Conservation (phyloP, 1,140 invertebrate genomes). For the Euschistus heros region DNA sequence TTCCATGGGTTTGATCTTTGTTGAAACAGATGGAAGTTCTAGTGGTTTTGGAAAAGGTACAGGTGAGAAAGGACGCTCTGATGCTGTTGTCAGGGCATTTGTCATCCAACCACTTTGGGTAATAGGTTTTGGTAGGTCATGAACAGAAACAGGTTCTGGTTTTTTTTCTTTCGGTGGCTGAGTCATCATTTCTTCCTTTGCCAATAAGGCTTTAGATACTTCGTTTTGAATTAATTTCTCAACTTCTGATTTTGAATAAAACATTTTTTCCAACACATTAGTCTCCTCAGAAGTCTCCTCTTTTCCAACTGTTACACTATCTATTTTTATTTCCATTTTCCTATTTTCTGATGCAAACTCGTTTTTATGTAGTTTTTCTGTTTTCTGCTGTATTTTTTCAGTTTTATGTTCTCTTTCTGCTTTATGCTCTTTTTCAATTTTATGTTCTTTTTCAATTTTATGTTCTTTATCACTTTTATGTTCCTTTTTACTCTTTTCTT, state of each 20-base stretch:
- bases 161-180: background rate
- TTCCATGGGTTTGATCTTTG: background rate
- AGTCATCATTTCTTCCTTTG: constrained; percentile 14
- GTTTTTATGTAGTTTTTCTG: background rate
- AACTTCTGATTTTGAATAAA: constrained; percentile 26
- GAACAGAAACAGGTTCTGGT: constrained; percentile 1
- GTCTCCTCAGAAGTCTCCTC: background rate
- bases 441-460: constrained; percentile 16
- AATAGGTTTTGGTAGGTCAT: constrained; percentile 23
- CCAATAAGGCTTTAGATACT: constrained; percentile 25
- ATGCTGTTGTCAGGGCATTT: constrained; percentile 28
- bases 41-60: constrained; percentile 20
- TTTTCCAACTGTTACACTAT: background rate
- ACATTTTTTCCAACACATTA: constrained; percentile 11
- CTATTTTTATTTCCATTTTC: background rate
- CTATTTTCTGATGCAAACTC: constrained; percentile 7
- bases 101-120: constrained; percentile 25
- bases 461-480: background rate
- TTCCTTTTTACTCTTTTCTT: constrained; percentile 8
- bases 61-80: constrained; percentile 29
- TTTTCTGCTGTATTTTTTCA: constrained; percentile 12
- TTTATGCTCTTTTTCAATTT: background rate
- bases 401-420: background rate
- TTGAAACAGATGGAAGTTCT: constrained; percentile 1
- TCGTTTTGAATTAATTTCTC: constrained; percentile 26